Conservation (phyloP, 2,888 invertebrate genomes). For the Lasius fuliginosus region DNA sequence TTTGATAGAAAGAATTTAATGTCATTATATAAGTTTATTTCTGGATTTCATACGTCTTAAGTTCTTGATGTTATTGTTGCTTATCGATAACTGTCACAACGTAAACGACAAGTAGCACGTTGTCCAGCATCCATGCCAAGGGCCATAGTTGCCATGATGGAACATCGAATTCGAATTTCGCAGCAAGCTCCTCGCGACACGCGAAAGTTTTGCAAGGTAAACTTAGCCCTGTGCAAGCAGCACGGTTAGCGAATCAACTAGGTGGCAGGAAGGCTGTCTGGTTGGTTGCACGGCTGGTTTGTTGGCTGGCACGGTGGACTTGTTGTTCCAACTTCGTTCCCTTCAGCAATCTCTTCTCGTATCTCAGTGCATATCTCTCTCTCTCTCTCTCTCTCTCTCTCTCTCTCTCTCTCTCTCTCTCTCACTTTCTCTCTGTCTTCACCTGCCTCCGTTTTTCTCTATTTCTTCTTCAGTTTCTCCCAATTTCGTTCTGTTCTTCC, state of each 20-base stretch:
- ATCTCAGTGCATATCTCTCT: slow-evolving; percentile 49
- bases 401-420: neutral
- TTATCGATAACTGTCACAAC: slow-evolving; percentile 31
- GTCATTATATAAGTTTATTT: neutral
- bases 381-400: neutral
- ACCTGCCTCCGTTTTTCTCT: slow-evolving; percentile 15
- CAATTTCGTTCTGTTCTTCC: slow-evolving; percentile 43
- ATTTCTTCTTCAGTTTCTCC: slow-evolving; percentile 42
- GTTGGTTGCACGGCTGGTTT: slow-evolving; percentile 70
- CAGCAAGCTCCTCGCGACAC: slow-evolving; percentile 64
- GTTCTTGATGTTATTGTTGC: neutral
- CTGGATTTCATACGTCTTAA: neutral
- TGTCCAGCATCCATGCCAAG: slow-evolving; percentile 30
- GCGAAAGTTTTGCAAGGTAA: slow-evolving; percentile 82
- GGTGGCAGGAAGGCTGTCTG: slow-evolving; percentile 69
- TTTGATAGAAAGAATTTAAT: neutral
- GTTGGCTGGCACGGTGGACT: slow-evolving; percentile 75
- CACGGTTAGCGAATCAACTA: slow-evolving; percentile 70
- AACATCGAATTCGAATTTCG: slow-evolving; percentile 61
- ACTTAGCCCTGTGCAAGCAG: slow-evolving; percentile 79
- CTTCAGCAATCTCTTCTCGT: slow-evolving; percentile 69
- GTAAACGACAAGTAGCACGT: slow-evolving; percentile 31
- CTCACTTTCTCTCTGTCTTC: slow-evolving; percentile 36
- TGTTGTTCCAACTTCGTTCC: slow-evolving; percentile 81
- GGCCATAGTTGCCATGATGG: slow-evolving; percentile 61